These are phyloP conservation scores for Iselma pallidipennis DNA, from an alignment of 2,888 invertebrate genomes.

Conservation along the genomic window DNA sequence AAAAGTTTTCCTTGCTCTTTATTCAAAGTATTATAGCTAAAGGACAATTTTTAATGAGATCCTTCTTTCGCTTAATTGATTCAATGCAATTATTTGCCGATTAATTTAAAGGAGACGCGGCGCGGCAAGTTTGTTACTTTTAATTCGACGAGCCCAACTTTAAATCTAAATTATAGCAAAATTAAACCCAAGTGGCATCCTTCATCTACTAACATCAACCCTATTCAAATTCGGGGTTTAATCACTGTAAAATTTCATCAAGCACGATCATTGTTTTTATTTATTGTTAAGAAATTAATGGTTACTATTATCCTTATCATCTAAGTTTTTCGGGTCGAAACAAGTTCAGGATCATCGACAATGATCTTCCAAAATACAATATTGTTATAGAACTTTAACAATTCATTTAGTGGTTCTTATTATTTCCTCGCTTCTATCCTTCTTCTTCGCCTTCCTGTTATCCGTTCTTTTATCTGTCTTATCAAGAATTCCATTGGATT, in stretches of 20 bases:
- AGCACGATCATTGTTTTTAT: background rate
- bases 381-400: background rate
- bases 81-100: background rate
- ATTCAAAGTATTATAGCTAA: too few species aligned
- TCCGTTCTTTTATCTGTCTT: too few species aligned
- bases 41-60: background rate
- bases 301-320: too few species aligned
- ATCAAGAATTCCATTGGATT: background rate
- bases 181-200: background rate
- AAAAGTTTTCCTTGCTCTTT: too few species aligned
- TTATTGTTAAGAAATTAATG: background rate
- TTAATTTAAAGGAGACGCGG: background rate
- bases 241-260: background rate
- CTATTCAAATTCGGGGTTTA: background rate
- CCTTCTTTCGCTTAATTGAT: background rate
- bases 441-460: background rate
- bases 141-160: background rate
- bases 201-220: background rate
- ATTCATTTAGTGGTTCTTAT: background rate
- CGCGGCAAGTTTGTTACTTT: background rate
- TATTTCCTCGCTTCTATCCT: background rate
- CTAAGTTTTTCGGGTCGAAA: too few species aligned
- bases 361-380: background rate
- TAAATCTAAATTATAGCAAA: background rate
- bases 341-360: background rate